A percentile compares a stretch with the other conserved stretches of the same genome.
phyloP scores from a whole-genome alignment of 2,888 invertebrate genomes.

The Mellilla xanthometata region DNA sequence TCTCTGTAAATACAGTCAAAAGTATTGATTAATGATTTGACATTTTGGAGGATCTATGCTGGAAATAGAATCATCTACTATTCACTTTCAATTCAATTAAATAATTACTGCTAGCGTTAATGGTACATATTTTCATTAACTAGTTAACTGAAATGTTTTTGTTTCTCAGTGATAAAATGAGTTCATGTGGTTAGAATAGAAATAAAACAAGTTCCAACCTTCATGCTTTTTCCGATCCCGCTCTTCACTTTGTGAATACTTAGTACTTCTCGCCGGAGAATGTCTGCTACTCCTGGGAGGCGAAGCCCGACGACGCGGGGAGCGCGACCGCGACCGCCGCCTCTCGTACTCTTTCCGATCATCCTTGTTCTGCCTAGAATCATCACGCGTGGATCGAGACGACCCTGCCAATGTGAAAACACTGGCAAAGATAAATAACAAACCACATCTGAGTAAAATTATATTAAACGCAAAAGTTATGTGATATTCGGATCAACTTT shows the following conservation, averaged over 20 bases:
- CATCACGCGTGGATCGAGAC: constrained; percentile 81
- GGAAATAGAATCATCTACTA: too few relatives aligned
- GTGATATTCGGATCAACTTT: constrained; percentile 7
- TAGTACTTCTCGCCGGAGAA: constrained; percentile 29
- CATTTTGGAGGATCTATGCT: too few relatives aligned
- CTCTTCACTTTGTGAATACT: constrained; percentile 41
- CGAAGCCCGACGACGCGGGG: constrained; percentile 48
- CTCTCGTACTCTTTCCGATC: constrained; percentile 31
- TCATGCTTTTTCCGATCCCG: constrained; percentile 37
- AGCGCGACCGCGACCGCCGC: constrained; percentile 51
- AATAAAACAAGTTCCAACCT: constrained; percentile 8
- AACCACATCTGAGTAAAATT: constrained; percentile 53
- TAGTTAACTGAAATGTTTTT: too few relatives aligned
- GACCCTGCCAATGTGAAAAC: constrained; percentile 90
- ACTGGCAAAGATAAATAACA: constrained; percentile 86
- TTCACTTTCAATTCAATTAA: too few relatives aligned
- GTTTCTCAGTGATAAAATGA: too few relatives aligned
- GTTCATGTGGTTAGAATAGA: too few relatives aligned
- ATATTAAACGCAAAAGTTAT: constrained; percentile 20
- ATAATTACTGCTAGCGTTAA: too few relatives aligned
- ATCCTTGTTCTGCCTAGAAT: constrained; percentile 64
- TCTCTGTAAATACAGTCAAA: too few relatives aligned
- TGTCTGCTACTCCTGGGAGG: constrained; percentile 32
- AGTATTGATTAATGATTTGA: too few relatives aligned
- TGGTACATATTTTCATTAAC: too few relatives aligned